These are phyloP conservation scores for Staurois parvus DNA, from an alignment of 2,797 vertebrate genomes.

Conservation along the genomic window DNA sequence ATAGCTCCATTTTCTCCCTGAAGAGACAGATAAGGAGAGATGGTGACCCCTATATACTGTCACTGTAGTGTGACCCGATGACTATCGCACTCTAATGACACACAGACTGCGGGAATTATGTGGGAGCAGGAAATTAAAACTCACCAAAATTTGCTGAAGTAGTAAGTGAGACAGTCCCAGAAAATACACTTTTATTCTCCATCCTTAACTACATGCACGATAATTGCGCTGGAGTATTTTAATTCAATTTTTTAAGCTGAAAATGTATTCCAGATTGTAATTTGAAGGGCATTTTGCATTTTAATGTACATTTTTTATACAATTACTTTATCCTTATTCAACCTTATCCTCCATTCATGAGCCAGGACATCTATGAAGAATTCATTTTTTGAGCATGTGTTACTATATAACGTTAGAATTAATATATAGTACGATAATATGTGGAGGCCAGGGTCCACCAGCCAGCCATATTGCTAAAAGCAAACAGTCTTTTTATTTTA, in stretches of 20 bases:
- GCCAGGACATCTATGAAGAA: not conserved
- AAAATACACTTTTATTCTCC: constrained; percentile 26
- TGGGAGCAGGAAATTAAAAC: constrained; percentile 25
- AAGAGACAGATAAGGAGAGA: constrained; percentile 54
- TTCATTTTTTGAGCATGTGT: not conserved
- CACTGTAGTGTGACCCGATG: constrained; percentile 40
- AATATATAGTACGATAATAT: too few species aligned
- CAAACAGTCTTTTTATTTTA: too few species aligned
- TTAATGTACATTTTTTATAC: constrained; percentile 11
- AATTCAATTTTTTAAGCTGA: constrained; percentile 3
- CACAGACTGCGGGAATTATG: constrained; percentile 12
- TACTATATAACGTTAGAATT: not conserved
- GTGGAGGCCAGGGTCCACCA: too few species aligned
- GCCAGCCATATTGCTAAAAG: too few species aligned
- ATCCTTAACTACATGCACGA: not conserved
- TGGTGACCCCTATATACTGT: constrained; percentile 34
- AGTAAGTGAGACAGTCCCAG: not conserved
- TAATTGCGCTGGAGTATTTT: constrained; percentile 22
- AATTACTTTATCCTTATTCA: constrained; percentile 7
- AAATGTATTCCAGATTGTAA: constrained; percentile 34
- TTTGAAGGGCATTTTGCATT: not conserved
- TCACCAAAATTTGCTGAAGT: constrained; percentile 9
- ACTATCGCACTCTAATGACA: constrained; percentile 22
- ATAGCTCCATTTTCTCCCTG: constrained; percentile 34
- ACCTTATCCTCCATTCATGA: not conserved